Evolutionary conservation across 2,888 invertebrate species (phyloP).

Genomic region (Heliconius aoede): DNA sequence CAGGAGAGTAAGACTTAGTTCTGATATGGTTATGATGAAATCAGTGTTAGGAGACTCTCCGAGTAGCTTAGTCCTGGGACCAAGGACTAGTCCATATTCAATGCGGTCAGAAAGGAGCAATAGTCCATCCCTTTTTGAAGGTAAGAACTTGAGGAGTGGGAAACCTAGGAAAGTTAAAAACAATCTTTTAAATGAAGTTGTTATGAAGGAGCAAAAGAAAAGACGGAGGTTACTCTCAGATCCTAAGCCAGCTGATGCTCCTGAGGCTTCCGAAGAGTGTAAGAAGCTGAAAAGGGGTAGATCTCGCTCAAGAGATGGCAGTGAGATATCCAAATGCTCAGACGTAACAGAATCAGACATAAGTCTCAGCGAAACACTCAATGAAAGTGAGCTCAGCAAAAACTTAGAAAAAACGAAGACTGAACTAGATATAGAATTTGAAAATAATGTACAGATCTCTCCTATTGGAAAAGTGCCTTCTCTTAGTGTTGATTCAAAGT

Average conservation of each 20-base stretch:
- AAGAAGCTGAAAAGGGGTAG: conserved; percentile 77
- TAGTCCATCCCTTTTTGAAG: conserved; percentile 77
- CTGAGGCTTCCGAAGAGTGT: conserved; percentile 70
- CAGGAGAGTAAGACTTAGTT: conserved; percentile 72
- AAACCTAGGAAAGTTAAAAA: conserved; percentile 86
- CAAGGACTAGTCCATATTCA: conserved; percentile 83
- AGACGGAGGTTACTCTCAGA: conserved; percentile 83
- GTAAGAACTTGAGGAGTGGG: conserved; percentile 86
- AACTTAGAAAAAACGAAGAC: conserved; percentile 82
- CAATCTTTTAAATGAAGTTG: conserved; percentile 82
- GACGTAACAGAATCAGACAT: conserved; percentile 86
- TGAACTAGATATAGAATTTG: conserved; percentile 83
- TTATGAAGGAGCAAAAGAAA: conserved; percentile 82
- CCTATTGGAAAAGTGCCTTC: conserved; percentile 82
- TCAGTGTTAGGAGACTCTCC: conserved; percentile 73
- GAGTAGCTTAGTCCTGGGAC: conserved; percentile 68
- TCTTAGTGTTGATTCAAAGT: conserved; percentile 74
- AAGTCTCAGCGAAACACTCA: conserved; percentile 83
- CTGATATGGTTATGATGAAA: conserved; percentile 79
- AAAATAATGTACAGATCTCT: conserved; percentile 82
- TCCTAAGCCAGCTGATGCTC: conserved; percentile 72
- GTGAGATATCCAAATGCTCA: conserved; percentile 85
- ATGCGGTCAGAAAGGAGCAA: conserved; percentile 85
- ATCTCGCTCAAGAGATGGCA: conserved; percentile 82
- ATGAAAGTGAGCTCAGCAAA: conserved; percentile 78